phyloP scores from a whole-genome alignment of 2,888 invertebrate genomes.

The Tenthredo notha region DNA sequence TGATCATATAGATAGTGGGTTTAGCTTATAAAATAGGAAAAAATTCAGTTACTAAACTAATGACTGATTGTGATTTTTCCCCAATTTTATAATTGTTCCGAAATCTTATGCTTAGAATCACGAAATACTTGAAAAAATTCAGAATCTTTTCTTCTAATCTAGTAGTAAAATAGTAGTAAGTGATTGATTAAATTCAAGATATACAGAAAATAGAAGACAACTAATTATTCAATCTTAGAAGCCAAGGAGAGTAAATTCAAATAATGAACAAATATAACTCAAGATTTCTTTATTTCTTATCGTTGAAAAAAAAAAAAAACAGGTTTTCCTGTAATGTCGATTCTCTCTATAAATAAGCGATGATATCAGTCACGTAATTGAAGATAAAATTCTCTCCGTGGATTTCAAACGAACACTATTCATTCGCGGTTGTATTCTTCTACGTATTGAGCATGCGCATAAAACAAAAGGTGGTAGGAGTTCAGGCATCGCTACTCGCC shows the following conservation, averaged over 20 bases:
- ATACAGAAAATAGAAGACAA: neutral
- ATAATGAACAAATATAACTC: neutral
- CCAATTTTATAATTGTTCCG: neutral
- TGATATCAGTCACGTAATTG: neutral
- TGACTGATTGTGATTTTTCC: neutral
- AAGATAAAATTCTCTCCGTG: neutral
- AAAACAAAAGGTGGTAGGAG: neutral
- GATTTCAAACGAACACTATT: slow-evolving; percentile 5
- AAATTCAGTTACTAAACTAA: neutral
- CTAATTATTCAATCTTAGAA: neutral
- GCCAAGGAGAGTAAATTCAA: neutral
- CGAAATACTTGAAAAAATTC: neutral
- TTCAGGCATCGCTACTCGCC: neutral
- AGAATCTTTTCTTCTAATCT: neutral
- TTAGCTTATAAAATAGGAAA: too few species aligned
- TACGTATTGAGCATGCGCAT: neutral
- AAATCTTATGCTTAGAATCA: neutral
- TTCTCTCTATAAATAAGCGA: neutral
- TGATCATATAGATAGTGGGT: neutral
- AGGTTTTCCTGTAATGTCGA: neutral
- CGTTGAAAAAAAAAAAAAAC: neutral
- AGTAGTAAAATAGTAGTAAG: too few species aligned
- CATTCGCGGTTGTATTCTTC: neutral
- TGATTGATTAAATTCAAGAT: neutral
- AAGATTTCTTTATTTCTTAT: slow-evolving; percentile 14